Evolutionary conservation across 2,113 vertebrate genomes (phyloP), one percentile per base, ranked within the genome.

Genomic region (Sceloporus undulatus): DNA sequence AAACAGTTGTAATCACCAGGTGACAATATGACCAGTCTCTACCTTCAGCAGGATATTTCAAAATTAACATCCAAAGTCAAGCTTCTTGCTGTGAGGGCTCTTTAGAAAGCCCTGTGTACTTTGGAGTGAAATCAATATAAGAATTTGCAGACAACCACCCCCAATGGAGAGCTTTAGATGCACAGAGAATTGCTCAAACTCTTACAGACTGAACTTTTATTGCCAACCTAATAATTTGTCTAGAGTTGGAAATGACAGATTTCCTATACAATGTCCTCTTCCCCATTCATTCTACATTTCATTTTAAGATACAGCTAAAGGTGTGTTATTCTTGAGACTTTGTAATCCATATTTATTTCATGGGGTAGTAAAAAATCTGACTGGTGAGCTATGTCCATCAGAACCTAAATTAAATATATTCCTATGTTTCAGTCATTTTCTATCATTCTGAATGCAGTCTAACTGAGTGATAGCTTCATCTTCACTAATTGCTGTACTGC

Each of bases 21-120:
- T n/a, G 21, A 34, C 68, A 90, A 10, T 14, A 62, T 65, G 23
- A 7, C 21, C 77, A 90, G 94, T 91, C 83, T 91, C 83, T 71
- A 88, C 85, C 91, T 10, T 56, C 23, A 66, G 59, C 1, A 1
- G 76, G 75, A 89, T 78, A 66, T 90, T 85, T 78, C 29, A 91
- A 91, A 92, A 91, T 79, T 91, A 90, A 87, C 85, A 92, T 59
- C 52, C 10, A 19, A 84, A 85, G 11, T 75, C 59, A 90, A 87
- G 52, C 9, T 87, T 25, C 85, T 82, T 86, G 27, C 73, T 70
- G 40, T 2, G 90, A 79, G 88, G 85, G 29, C 75, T 78, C 11
- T 79, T 88, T 85, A 18, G 5, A 88, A 85, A 85, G n/a, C 56
- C 42, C 68, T 87, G 9, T 48, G 85, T 48, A 89, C 89, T 93